These are phyloP conservation scores for Sporophila hypoxantha DNA, from an alignment of 2,113 vertebrate species.

Conservation along the genomic window DNA sequence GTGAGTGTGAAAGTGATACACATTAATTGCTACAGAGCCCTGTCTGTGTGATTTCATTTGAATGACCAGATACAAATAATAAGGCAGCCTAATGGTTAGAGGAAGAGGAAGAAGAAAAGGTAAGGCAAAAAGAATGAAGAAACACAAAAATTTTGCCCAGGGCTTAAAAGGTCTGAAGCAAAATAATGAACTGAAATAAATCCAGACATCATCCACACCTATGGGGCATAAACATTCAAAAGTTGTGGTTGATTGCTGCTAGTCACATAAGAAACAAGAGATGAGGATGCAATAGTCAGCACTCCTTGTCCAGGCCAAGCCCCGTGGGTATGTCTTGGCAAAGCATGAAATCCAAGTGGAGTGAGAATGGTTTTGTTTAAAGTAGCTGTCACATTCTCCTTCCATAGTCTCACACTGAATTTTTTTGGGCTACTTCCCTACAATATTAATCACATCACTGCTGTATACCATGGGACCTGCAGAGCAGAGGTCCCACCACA, in stretches of 20 bases:
- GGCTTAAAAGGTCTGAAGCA: background rate
- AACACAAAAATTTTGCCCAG: background rate
- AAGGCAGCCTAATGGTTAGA: background rate
- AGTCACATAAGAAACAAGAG: background rate
- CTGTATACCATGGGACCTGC: rapidly evolving
- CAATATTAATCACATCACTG: background rate
- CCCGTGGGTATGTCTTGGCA: background rate
- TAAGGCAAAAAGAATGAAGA: background rate
- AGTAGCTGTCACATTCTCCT: background rate
- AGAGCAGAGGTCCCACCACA: background rate
- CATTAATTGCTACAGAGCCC: background rate
- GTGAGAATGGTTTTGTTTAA: background rate
- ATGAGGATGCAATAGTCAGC: background rate
- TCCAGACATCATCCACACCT: background rate
- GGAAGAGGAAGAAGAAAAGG: background rate
- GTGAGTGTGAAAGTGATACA: background rate
- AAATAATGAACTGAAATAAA: background rate
- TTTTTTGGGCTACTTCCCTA: background rate
- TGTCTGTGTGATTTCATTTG: background rate
- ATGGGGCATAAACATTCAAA: background rate
- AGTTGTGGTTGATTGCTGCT: background rate
- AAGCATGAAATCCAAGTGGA: background rate
- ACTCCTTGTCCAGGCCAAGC: background rate
- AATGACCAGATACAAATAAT: background rate
- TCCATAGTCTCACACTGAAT: background rate